Evolutionary conservation across 2,113 vertebrate species (phyloP).

Genomic region (Pagrus major): DNA sequence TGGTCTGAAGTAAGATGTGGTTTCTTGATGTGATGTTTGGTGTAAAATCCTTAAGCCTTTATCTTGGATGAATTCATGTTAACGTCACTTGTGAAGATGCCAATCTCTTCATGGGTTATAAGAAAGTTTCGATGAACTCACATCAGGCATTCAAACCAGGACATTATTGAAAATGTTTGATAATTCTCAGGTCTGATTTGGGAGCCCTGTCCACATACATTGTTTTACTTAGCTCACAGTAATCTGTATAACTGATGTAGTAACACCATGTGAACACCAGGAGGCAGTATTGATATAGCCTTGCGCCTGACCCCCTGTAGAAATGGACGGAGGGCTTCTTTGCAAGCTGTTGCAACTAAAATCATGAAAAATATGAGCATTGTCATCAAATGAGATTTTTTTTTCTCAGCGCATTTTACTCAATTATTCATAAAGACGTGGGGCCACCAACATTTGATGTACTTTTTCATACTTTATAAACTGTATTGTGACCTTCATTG

Average conservation of each 20-base stretch:
- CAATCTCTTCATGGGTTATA: too few relatives aligned
- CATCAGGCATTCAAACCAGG: not conserved
- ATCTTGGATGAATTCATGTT: not conserved
- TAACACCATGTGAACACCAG: not conserved
- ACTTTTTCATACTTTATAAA: not conserved
- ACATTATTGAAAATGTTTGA: too few relatives aligned
- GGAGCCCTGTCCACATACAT: too few relatives aligned
- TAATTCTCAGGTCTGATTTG: too few relatives aligned
- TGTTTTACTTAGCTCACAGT: too few relatives aligned
- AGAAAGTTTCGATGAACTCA: not conserved
- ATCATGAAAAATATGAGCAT: not conserved
- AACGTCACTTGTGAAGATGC: too few relatives aligned
- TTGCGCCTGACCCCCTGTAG: not conserved
- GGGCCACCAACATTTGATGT: not conserved
- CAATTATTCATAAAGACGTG: not conserved
- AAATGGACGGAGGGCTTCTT: not conserved
- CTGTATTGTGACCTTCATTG: not conserved
- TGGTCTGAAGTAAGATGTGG: not conserved
- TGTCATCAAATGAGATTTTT: not conserved
- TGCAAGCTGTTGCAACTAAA: constrained; percentile 26
- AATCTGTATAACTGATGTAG: not conserved
- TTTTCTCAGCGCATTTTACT: not conserved
- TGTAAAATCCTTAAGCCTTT: not conserved
- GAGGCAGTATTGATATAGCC: constrained; percentile 23
- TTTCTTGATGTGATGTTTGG: not conserved